phyloP scores from a whole-genome alignment of 2,888 invertebrate genomes.

The Drosophila demipolita region DNA sequence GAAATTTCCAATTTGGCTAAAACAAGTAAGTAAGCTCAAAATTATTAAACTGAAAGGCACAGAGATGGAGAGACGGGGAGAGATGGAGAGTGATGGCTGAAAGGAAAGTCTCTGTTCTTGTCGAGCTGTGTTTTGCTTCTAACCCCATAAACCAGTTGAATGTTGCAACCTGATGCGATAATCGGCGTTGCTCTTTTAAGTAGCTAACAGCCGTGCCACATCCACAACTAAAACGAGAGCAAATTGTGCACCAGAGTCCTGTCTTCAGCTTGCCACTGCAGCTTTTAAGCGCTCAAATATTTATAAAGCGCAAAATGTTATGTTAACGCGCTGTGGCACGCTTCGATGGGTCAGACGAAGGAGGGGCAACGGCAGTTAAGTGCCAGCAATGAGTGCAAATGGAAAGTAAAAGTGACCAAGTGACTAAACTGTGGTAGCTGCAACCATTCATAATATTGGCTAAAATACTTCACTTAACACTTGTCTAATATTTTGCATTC shows the following conservation, averaged over 20 bases:
- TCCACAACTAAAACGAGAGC: conserved; percentile 27
- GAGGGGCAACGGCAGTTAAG: conserved; percentile 45
- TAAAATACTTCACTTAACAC: not conserved
- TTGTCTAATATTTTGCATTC: not conserved
- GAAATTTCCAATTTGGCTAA: not conserved
- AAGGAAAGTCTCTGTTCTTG: not conserved
- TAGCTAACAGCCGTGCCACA: conserved; percentile 30
- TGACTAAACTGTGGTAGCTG: conserved; percentile 23
- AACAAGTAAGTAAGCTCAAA: not conserved
- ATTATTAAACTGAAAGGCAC: not conserved
- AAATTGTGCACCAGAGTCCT: conserved; percentile 28
- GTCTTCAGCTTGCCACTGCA: conserved; percentile 29
- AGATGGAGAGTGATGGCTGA: not conserved
- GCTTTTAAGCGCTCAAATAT: conserved; percentile 75
- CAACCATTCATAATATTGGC: conserved; percentile 16
- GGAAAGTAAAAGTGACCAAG: conserved; percentile 48
- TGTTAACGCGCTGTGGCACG: conserved; percentile 57
- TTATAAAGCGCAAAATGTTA: conserved; percentile 67
- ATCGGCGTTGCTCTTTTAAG: conserved; percentile 47
- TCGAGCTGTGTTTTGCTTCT: conserved; percentile 24
- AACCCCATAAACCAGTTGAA: conserved; percentile 39
- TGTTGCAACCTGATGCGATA: conserved; percentile 53
- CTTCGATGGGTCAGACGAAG: conserved; percentile 3
- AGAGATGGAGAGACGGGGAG: not conserved
- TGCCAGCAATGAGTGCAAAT: conserved; percentile 63